Evolutionary conservation across 1,140 invertebrate genomes (phyloP), one percentile per base, ranked within the genome.

Genomic region (Euwallacea similis): DNA sequence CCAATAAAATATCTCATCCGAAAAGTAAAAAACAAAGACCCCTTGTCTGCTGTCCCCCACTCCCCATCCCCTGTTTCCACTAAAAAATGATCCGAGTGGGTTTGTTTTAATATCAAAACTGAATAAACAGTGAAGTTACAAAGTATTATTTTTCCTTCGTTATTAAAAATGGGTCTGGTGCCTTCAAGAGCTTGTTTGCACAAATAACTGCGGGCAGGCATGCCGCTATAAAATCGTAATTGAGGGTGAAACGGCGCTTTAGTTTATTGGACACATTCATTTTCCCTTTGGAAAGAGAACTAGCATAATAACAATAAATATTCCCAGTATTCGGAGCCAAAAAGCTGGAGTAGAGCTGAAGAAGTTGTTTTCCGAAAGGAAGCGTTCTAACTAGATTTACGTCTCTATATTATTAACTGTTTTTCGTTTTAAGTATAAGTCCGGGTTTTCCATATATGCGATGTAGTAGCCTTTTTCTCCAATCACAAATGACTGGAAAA

Each of bases 221-320:
- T 42, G 21, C 10, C 42, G 64, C 47, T 53, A 66, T 66, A 66
- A 42, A 66, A 53, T 66, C 53, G 64, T 66, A 66, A 66, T 66
- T 66, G 64, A 66, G 64, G 64, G 64, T 66, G 64, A 66, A 66
- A 66, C 42, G 59, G 21, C 16, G 59, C 59, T 61, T 61, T 43
- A 66, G 64, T 66, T 66, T 66, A 66, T 66, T 66, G 21, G 64
- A 55, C 50, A 33, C 64, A 42, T 66, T 66, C 50, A 55, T 66
- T 66, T 66, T 55, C 21, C 64, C 42, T 10, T 54, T 66, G 50
- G 64, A 55, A 55, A 33, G 64, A 13, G 53, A 66, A 64, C 62
- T 47, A 64, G 62, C 62, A 64, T 64, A 64, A 66, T 66, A 66
- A 66, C 50, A 55, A 66, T 66, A 66, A 66, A 66, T 66, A 53